Evolutionary conservation across 1,140 invertebrate genomes (phyloP).

Genomic region (Panagrolaimus sp.): DNA sequence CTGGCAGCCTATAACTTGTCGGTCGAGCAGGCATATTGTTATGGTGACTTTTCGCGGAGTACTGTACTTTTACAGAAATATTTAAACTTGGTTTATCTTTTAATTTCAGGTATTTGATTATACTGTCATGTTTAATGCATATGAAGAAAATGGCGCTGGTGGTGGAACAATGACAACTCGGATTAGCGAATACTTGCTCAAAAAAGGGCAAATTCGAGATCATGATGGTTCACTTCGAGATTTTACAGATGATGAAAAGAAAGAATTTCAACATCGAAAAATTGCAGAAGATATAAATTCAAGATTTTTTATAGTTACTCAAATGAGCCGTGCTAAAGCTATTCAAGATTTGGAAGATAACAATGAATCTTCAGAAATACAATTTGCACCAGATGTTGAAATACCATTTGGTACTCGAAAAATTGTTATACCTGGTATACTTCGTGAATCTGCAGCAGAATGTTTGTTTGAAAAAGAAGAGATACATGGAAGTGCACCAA

Average conservation of each 20-base stretch:
- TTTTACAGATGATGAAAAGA: background rate
- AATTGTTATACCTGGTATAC: background rate
- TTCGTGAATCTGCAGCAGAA: background rate
- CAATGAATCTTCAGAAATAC: background rate
- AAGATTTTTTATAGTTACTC: conserved; percentile 3
- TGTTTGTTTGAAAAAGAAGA: background rate
- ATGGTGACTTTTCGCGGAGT: too few species aligned
- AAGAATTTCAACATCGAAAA: background rate
- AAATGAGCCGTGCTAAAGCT: background rate
- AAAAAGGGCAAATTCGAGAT: background rate
- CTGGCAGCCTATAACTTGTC: too few species aligned
- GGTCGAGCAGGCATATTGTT: too few species aligned
- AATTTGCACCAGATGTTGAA: background rate
- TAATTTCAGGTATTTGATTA: too few species aligned
- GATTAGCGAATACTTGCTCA: background rate
- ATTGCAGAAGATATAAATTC: background rate
- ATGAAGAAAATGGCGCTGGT: too few species aligned
- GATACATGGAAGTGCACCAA: background rate
- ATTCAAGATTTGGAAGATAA: background rate
- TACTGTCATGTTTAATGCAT: too few species aligned
- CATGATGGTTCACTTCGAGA: background rate
- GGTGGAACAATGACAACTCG: background rate
- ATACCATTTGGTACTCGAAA: background rate
- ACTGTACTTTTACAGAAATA: too few species aligned
- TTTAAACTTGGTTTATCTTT: too few species aligned